These are phyloP conservation scores for Labroides dimidiatus DNA, from an alignment of 2,797 vertebrate genomes.

Conservation along the genomic window DNA sequence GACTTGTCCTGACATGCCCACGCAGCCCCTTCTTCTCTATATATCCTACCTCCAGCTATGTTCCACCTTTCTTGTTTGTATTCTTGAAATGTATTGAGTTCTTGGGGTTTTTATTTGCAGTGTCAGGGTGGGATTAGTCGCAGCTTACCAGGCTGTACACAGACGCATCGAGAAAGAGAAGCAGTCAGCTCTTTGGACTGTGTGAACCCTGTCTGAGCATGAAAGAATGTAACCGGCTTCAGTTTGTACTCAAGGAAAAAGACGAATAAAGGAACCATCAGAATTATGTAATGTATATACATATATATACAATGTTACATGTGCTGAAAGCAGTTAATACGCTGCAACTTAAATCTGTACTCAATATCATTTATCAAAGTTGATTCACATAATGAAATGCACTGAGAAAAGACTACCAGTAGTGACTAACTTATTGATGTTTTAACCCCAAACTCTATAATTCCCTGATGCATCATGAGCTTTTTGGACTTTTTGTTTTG, in stretches of 20 bases:
- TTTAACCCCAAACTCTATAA: too few relatives aligned
- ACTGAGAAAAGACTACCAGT: background rate
- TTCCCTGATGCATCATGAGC: background rate
- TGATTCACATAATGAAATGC: background rate
- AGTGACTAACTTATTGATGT: background rate
- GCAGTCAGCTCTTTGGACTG: slow-evolving; percentile 51
- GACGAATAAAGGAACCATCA: background rate
- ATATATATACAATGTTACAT: background rate
- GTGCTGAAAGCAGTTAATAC: background rate
- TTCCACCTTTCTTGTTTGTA: slow-evolving; percentile 67
- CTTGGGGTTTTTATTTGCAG: slow-evolving; percentile 64
- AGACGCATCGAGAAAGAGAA: slow-evolving; percentile 54
- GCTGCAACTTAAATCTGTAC: background rate
- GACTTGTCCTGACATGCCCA: slow-evolving; percentile 61
- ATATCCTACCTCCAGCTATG: slow-evolving; percentile 61
- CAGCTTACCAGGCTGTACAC: slow-evolving; percentile 57
- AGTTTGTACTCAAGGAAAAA: slow-evolving; percentile 4
- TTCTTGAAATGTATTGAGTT: slow-evolving; percentile 68
- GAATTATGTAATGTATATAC: slow-evolving; percentile 10
- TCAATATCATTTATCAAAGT: background rate
- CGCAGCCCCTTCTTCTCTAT: slow-evolving; percentile 39
- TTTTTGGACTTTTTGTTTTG: background rate
- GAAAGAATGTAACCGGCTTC: slow-evolving; percentile 72
- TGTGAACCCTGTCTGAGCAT: slow-evolving; percentile 71
- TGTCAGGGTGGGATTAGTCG: slow-evolving; percentile 67